Base-by-base conservation (phyloP, 2,113 vertebrate genomes). In the Megatriorchis doriae region DNA sequence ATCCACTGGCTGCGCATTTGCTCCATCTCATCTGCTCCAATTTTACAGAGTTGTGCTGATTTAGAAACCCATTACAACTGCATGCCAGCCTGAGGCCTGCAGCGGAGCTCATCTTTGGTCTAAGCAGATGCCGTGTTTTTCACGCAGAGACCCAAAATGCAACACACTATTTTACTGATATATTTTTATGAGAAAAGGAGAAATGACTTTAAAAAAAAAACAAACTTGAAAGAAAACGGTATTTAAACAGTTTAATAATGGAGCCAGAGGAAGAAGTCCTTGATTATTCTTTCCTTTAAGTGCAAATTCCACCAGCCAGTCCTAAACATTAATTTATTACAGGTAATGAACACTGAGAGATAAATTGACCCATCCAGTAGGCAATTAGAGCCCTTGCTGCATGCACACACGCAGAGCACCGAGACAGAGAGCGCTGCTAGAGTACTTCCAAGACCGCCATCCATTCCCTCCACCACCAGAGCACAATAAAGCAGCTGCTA, bases 341-440 rank as follows among this genome's bases (percentile, higher is more conserved):
- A 71, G 79, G 53, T 97, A 97, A 96, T 87, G 74, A 96, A 93
- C 93, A 93, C 83, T 32, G 27, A 74, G 94, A 94, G 93, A 97
- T 84, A 86, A 94, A 97, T 86, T 95, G 82, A 96, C 92, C 92
- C 78, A 94, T 92, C 75, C 88, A 94, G 88, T 5, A 95, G 81
- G 96, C 74, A 96, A 91, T 96, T 96, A 97, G 82, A 94, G 71
- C 75, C 86, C 47, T 58, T 53, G 56, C 83, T 95, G 83, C 90
- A 92, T 0, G 16, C 75, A 85, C 86, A 94, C 70, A 78, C 0
- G 3, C 78, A 84, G 70, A 84, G 92, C 78, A 86, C 32, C 0
- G 7, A 93, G 71, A 95, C 4, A 1, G 56, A 88, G 78, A 75
- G 21, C 1, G 1, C 72, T 81, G 84, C n/a, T n/a, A 34, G 59